Base-by-base conservation (phyloP, 2,113 vertebrate species). In the Aphyosemion australe region DNA sequence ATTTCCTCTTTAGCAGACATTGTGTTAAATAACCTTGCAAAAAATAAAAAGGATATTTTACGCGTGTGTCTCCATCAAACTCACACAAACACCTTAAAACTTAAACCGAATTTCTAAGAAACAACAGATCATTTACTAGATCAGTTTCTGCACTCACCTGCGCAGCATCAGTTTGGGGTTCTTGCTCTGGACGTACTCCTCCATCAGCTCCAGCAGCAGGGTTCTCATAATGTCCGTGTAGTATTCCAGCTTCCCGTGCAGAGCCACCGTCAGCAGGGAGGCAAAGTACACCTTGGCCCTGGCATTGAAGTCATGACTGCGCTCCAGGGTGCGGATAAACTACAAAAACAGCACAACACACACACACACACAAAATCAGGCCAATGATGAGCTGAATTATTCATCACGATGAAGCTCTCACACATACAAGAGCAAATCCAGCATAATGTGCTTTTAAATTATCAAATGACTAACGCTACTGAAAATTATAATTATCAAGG, bases 141-240 rank as follows among this genome's bases (percentile, higher is more conserved):
- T 9, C n/a, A 4, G 8, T 19, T 2, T 19, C 46, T 19, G 46
- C 8, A 59, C 90, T 72, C 74, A 99, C 97, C 96, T 95, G 87
- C 97, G 94, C 48, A 98, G 92, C 96, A 99, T 98, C 67, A 99
- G 92, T 80, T 99, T 99, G 58, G 97, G 97, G 85, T 99, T 99
- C 93, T 96, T 98, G 92, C 96, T 95, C 69, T 91, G 78, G 77
- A 96, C 96, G 4, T 99, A 96, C 63, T 97, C 95, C 67, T 94
- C 95, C 95, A 98, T 98, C 80, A 99, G 92, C 79, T 98, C 95
- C 80, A 99, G 89, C 88, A 99, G 93, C 72, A 99, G 92, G 0
- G 95, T 97, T 57, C 95, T 94, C 96, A 99, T 96, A 80, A 99
- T 98, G 84, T 99, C 96, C 0, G 95, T 99, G 90, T 99, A 99